Percentiles rank a stretch among this genome's conserved stretches.
phyloP scores from a whole-genome alignment of 2,888 invertebrate genomes.

The Polyploca ridens region DNA sequence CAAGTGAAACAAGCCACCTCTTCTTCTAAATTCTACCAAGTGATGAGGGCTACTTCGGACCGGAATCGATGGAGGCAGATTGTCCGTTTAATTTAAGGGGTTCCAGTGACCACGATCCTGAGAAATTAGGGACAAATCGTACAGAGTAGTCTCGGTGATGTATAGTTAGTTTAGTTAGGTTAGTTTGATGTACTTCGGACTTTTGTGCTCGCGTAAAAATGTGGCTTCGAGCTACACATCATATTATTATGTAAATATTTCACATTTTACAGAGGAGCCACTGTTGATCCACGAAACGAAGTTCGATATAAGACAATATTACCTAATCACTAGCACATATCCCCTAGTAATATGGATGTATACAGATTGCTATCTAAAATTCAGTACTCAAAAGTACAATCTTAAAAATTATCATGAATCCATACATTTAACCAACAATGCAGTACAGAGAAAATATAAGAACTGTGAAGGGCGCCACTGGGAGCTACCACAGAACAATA shows the following conservation, averaged over 20 bases:
- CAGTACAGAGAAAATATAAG: slow-evolving; percentile 91
- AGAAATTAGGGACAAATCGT: background rate
- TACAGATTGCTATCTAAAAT: slow-evolving; percentile 92
- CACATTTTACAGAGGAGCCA: slow-evolving; percentile 87
- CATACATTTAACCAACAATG: slow-evolving; percentile 94
- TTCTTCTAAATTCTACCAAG: too few species aligned
- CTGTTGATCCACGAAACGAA: slow-evolving; percentile 93
- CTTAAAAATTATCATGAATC: slow-evolving; percentile 92
- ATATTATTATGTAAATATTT: background rate
- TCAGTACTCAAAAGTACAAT: slow-evolving; percentile 93
- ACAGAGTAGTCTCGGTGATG: too few species aligned
- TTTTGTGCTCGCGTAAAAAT: too few species aligned
- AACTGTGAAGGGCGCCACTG: slow-evolving; percentile 80
- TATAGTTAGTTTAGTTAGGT: too few species aligned
- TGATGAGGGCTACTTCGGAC: too few species aligned
- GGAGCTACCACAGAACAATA: slow-evolving; percentile 89
- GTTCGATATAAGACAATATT: slow-evolving; percentile 96
- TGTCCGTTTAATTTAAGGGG: too few species aligned
- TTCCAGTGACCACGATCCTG: too few species aligned
- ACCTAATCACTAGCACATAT: slow-evolving; percentile 90
- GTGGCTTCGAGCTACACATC: too few species aligned
- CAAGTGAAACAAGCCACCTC: too few species aligned
- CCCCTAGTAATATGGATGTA: slow-evolving; percentile 95
- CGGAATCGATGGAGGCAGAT: too few species aligned
- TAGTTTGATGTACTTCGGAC: too few species aligned